A percentile compares a stretch with the other conserved stretches of the same genome.
Conservation (phyloP, 2,113 vertebrate species). For the Scortum barcoo region DNA sequence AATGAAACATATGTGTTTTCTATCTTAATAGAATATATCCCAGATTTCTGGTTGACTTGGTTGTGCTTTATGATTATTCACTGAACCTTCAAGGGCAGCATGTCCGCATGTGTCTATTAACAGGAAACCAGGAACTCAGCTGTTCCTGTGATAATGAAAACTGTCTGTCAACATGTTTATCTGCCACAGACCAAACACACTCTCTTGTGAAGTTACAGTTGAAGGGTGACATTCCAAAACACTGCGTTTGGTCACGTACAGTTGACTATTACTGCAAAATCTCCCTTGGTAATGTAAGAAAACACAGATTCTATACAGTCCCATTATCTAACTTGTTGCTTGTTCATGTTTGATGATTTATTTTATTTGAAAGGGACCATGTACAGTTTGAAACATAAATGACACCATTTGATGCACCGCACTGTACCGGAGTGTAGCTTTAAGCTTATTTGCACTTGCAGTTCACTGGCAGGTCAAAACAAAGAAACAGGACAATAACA, state of each 20-base stretch:
- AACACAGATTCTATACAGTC: neutral
- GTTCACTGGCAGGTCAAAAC: too few relatives aligned
- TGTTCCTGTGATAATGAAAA: conserved; percentile 50
- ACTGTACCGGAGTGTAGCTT: too few relatives aligned
- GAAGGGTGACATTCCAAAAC: conserved; percentile 54
- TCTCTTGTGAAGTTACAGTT: neutral
- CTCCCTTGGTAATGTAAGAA: neutral
- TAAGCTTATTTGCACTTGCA: too few relatives aligned
- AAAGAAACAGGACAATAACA: too few relatives aligned
- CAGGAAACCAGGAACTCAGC: conserved; percentile 56
- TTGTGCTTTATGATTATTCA: neutral
- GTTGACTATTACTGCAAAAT: neutral
- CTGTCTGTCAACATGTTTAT: conserved; percentile 50
- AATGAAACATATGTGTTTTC: too few relatives aligned
- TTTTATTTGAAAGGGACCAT: too few relatives aligned
- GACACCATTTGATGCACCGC: too few relatives aligned
- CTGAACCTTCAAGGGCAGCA: neutral
- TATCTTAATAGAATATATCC: neutral
- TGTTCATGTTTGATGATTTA: neutral
- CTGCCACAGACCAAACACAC: conserved; percentile 42
- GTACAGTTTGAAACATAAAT: too few relatives aligned
- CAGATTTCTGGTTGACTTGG: neutral
- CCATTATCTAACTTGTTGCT: neutral
- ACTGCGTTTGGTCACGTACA: neutral
- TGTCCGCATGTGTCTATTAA: conserved; percentile 19